Base-by-base conservation (phyloP, 2,113 vertebrate species). In the Castor canadensis region DNA sequence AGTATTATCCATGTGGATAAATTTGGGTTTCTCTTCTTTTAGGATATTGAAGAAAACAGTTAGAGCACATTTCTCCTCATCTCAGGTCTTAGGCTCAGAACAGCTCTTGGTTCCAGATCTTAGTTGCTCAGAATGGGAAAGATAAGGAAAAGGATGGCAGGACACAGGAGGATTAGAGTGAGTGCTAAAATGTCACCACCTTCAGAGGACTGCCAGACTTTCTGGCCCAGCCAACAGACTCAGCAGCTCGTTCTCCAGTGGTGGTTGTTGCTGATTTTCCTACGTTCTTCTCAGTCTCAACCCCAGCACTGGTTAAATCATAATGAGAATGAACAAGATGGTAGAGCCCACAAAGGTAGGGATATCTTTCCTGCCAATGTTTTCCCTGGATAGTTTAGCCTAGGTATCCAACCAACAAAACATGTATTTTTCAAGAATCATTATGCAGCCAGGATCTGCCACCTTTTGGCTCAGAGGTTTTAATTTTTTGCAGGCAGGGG, bases 11-110 rank as follows among this genome's bases (percentile, higher is more conserved):
- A 8, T 9, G n/a, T 76, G 9, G 9, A 67, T 83, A 62, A 67
- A 2, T 69, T 52, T 17, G 28, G n/a, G 2, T 80, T 81, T 91
- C 95, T 40, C 56, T 64, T 96, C 35, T 40, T 72, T 85, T 95
- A 99, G 99, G 99, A 66, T 99, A 98, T 97, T 99, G 99, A 99
- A 99, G 99, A 95, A 99, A 98, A 96, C 99, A 99, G 97, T n/a
- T 99, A 97, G 99, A 99, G 97, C 99, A 99, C 1, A 91, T 99
- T 30, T 99, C 99, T 10, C 98, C 98, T 73, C 99, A 99, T 95
- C 97, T 99, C 88, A 98, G 99, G 90, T 99, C 99, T 96, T 99
- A 99, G 16, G 96, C 99, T 38, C 99, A 99, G 97, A 99, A 99
- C 97, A 98, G 99, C 71, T 86, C 97, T 82, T 98, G 99, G 94